Evolutionary conservation across 1,140 invertebrate species (phyloP).

Genomic region (Saxidomus purpurata): DNA sequence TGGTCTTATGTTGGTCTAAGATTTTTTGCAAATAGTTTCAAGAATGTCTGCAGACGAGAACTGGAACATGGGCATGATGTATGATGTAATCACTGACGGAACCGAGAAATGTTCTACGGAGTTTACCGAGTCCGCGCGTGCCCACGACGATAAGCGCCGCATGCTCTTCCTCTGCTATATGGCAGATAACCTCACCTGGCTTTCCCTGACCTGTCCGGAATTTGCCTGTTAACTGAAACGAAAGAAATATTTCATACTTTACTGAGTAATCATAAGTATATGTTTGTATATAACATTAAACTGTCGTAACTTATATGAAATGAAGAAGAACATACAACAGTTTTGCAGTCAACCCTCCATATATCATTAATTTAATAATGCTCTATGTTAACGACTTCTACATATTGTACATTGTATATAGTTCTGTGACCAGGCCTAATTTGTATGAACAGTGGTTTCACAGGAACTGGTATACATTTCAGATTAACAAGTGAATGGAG

Average conservation of each 20-base stretch:
- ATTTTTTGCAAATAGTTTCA: slow-evolving; percentile 1
- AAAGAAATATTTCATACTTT: background rate
- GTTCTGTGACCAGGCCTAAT: too few species aligned
- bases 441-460: too few species aligned
- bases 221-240: slow-evolving; percentile 17
- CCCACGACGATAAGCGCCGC: slow-evolving; percentile 75
- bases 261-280: too few species aligned
- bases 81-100: slow-evolving; percentile 80
- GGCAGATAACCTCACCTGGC: slow-evolving; percentile 72
- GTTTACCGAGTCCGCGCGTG: slow-evolving; percentile 74
- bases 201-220: slow-evolving; percentile 58
- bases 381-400: background rate
- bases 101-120: slow-evolving; percentile 76
- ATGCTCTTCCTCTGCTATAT: slow-evolving; percentile 73
- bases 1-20: too few species aligned
- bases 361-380: background rate
- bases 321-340: too few species aligned
- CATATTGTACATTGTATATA: background rate
- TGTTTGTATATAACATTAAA: too few species aligned
- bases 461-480: too few species aligned
- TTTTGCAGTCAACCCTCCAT: background rate
- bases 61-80: slow-evolving; percentile 75
- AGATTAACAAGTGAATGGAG: too few species aligned
- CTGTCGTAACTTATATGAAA: too few species aligned
- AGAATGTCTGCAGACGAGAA: slow-evolving; percentile 65